phyloP scores from a whole-genome alignment of 2,888 invertebrate genomes.

The Keiferia lycopersicella region DNA sequence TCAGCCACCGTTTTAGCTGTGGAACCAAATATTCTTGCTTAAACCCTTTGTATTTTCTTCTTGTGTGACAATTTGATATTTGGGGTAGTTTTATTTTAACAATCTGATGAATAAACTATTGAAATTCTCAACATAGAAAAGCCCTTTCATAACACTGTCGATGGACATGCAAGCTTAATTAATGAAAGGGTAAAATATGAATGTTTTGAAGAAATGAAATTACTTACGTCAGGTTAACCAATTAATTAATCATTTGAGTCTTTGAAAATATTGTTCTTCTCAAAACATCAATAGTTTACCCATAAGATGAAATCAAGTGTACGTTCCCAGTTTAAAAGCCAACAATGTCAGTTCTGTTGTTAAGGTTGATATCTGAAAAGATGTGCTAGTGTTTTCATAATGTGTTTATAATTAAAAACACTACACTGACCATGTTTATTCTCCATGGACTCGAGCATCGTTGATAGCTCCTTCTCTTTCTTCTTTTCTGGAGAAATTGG shows the following conservation, averaged over 20 bases:
- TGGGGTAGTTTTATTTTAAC: conserved; percentile 45
- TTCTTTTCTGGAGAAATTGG: conserved; percentile 84
- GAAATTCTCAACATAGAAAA: conserved; percentile 67
- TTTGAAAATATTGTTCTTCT: conserved; percentile 38
- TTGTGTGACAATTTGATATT: not conserved
- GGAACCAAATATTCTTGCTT: conserved; percentile 71
- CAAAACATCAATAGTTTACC: conserved; percentile 82
- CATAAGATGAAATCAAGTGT: conserved; percentile 50
- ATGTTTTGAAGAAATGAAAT: conserved; percentile 67
- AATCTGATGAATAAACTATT: conserved; percentile 87
- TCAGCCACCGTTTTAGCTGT: conserved; percentile 94
- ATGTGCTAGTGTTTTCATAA: conserved; percentile 21
- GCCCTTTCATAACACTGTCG: conserved; percentile 69
- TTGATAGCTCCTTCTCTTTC: conserved; percentile 84
- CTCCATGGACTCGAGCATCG: conserved; percentile 89
- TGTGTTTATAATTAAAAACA: not conserved
- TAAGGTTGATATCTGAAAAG: conserved; percentile 24
- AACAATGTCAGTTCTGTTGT: conserved; percentile 29
- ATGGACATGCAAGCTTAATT: conserved; percentile 70
- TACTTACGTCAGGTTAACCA: not conserved
- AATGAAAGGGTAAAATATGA: conserved; percentile 80
- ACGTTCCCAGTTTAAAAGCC: conserved; percentile 23
- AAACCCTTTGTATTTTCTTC: conserved; percentile 27
- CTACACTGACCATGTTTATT: conserved; percentile 88
- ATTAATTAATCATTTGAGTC: not conserved